Base-by-base conservation (phyloP, 2,797 vertebrate genomes). In the Pipistrellus pipistrellus region DNA sequence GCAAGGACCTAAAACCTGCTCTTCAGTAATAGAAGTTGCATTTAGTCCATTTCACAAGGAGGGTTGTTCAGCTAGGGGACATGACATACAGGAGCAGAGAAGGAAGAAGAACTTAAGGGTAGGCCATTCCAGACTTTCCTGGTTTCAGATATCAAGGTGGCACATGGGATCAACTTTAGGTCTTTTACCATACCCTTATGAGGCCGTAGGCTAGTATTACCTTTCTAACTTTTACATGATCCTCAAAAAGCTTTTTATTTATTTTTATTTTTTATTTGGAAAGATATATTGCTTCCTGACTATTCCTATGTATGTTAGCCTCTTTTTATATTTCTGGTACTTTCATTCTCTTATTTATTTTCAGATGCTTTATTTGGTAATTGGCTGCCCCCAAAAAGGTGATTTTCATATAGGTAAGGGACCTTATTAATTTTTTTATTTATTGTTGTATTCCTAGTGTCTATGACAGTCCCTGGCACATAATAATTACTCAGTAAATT, bases 401-500 rank as follows among this genome's bases (percentile, higher is more conserved):
- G 53, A 64, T 1, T 25, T 64, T 23, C 23, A 25, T 44, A 78
- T 71, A 32, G 9, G 1, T 25, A 87, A 64, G 21, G 20, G 12
- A 32, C 1, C 0, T 82, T 78, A 59, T 73, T 11, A 77, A 66
- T 75, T 4, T 76, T 86, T 18, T 55, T 75, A 44, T 72, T 78
- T 44, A 44, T 38, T 82, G 10, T 38, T 85, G n/a, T 62, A 10
- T 85, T 75, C 11, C 35, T 38, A 41, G 3, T 30, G 2, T 6
- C n/a, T 73, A 3, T 27, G 3, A 27, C 57, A 55, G 25, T 66
- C 21, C 73, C 80, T 75, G 38, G 18, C 7, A 71, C 7, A 71
- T 55, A 83, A 55, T 27, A 38, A 27, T 62, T 78, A 18, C 32
- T 90, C n/a, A 80, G 17, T 90, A 53, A 91, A 82, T 88, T 59